Base-by-base conservation (phyloP, 2,113 vertebrate species). In the Trichomycterus rosablanca region DNA sequence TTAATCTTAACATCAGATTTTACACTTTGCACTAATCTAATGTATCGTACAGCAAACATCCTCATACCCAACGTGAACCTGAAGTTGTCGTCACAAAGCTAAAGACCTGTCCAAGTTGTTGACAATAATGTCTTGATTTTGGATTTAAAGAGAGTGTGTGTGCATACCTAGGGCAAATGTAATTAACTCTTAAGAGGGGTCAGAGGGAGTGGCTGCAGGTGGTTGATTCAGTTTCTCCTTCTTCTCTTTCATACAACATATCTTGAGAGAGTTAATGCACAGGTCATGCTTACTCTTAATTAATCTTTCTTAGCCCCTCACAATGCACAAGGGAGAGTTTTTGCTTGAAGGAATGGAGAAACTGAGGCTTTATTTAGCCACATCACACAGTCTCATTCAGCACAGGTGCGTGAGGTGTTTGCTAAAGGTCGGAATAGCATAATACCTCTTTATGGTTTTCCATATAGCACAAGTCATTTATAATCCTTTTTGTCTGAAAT, bases 281-380 rank as follows among this genome's bases (percentile, higher is more conserved):
- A 58, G 62, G 19, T 42, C 23, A 20, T 70, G 30, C 11, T 73
- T 66, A 24, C 67, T 54, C 35, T 56, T 73, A 73, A 73, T 73
- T 45, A 70, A 62, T 74, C 63, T 59, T 63, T 40, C 44, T 22
- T 51, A 55, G 28, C 26, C 48, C 9, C 18, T 5, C 26, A 67
- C 55, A 68, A 50, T 60, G 44, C 14, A 19, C 15, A 44, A n/a
- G 37, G 51, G 22, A 45, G 26, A 30, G 26, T 4, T 30, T 3
- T 30, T 30, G 26, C 7, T 30, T 30, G 26, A 30, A 30, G 26
- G 7, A 30, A 30, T n/a, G 7, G 3, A 30, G 26, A 30, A 30
- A 30, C 7, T n/a, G n/a, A n/a, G 26, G 26, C 26, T 7, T 30
- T 7, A 30, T 30, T 30, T n/a, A n/a, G n/a, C n/a, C n/a, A n/a